A percentile compares a stretch with the other conserved stretches of the same genome.
Conservation (phyloP, 92 coral and sea anemone species). For the Siderastrea siderea region DNA sequence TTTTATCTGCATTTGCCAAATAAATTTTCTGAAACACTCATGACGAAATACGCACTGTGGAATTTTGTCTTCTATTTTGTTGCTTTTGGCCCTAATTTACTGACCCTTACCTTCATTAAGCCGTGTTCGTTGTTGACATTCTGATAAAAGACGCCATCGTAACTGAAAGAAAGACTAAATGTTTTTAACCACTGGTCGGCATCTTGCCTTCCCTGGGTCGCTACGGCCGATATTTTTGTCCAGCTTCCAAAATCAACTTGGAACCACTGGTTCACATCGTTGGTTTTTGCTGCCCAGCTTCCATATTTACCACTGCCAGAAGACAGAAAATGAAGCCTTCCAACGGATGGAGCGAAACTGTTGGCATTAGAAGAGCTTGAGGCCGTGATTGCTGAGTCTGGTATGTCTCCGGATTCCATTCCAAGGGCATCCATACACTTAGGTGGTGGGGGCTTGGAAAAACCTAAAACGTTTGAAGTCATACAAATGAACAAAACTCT, state of each 20-base stretch:
- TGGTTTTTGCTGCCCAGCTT: constrained; percentile 26
- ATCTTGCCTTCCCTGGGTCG: constrained; percentile 38
- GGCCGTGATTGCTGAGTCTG: constrained; percentile 37
- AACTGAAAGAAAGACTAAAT: constrained; percentile 20
- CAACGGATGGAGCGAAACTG: not conserved
- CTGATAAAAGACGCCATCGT: constrained; percentile 16
- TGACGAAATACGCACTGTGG: too few relatives aligned
- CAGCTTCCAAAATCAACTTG: constrained; percentile 41
- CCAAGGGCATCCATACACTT: constrained; percentile 38
- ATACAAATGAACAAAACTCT: too few relatives aligned
- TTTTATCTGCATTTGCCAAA: too few relatives aligned
- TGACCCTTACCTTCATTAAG: not conserved
- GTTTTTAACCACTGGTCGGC: constrained; percentile 27
- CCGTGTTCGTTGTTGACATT: constrained; percentile 10
- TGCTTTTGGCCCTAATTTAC: too few relatives aligned
- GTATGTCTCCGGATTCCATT: constrained; percentile 38
- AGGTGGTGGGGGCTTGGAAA: not conserved
- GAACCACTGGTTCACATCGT: constrained; percentile 1
- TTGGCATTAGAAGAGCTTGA: constrained; percentile 5
- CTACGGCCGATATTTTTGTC: constrained; percentile 16
- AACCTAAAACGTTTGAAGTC: not conserved
- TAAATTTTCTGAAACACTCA: too few relatives aligned
- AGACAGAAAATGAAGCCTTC: constrained; percentile 15
- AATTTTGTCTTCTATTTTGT: too few relatives aligned
- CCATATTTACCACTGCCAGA: constrained; percentile 31